These are phyloP conservation scores for Cichlasoma orientale DNA, from an alignment of 2,797 vertebrate species.

Conservation along the genomic window DNA sequence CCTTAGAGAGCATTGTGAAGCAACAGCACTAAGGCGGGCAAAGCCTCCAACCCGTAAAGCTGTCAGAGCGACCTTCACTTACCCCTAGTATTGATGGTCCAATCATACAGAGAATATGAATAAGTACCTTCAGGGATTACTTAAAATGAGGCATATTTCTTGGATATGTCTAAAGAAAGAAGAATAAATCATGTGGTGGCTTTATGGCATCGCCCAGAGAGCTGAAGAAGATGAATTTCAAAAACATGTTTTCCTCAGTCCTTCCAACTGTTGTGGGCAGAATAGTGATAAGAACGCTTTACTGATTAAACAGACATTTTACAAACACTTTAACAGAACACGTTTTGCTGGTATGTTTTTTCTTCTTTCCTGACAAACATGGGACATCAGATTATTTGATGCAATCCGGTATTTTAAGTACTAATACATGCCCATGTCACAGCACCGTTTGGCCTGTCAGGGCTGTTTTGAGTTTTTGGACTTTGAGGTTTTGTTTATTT, in stretches of 20 bases:
- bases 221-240: constrained; percentile 58
- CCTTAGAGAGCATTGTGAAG: constrained; percentile 42
- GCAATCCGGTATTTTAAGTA: not conserved
- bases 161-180: constrained; percentile 67
- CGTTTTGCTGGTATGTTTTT: not conserved
- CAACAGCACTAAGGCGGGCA: constrained; percentile 35
- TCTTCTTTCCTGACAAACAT: not conserved
- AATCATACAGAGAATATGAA: constrained; percentile 78
- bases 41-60: constrained; percentile 64
- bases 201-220: constrained; percentile 53
- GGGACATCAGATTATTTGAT: not conserved
- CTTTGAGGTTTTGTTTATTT: too few species aligned
- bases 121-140: constrained; percentile 73
- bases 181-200: constrained; percentile 65
- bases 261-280: constrained; percentile 41
- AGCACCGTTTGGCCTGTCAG: too few species aligned
- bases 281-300: constrained; percentile 45
- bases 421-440: not conserved
- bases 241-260: constrained; percentile 54
- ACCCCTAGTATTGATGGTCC: constrained; percentile 76
- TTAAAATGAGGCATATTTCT: constrained; percentile 72
- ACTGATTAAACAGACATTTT: constrained; percentile 7
- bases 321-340: constrained; percentile 5
- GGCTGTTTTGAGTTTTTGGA: not conserved
- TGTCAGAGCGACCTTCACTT: constrained; percentile 78